Conservation (phyloP, 2,888 invertebrate species). For the Abrostola tripartita region DNA sequence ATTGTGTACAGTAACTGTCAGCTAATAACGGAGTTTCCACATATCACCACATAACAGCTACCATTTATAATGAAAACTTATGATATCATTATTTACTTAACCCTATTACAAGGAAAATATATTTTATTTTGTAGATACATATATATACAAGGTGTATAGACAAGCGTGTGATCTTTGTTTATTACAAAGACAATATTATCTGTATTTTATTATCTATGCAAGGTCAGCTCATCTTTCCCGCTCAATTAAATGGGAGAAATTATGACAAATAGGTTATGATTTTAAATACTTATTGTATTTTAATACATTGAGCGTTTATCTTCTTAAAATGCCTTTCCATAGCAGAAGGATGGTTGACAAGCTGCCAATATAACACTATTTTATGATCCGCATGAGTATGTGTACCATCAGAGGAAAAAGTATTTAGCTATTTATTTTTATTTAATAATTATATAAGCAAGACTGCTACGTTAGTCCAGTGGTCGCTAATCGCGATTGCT, state of each 20-base stretch:
- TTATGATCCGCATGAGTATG: too few relatives aligned
- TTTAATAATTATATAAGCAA: too few relatives aligned
- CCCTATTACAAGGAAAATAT: slow-evolving; percentile 16
- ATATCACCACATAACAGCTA: not conserved
- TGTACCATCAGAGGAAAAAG: too few relatives aligned
- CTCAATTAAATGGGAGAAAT: not conserved
- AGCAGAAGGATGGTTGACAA: too few relatives aligned
- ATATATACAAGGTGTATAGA: too few relatives aligned
- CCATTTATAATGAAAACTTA: slow-evolving; percentile 9
- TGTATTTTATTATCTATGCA: not conserved
- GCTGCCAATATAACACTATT: too few relatives aligned
- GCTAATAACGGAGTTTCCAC: too few relatives aligned
- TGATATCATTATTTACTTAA: slow-evolving; percentile 17
- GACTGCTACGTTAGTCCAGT: too few relatives aligned
- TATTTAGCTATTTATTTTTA: too few relatives aligned
- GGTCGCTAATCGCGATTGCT: too few relatives aligned
- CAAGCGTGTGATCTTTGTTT: not conserved
- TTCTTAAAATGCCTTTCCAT: too few relatives aligned
- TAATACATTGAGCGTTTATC: not conserved
- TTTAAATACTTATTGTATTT: not conserved
- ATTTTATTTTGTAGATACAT: slow-evolving; percentile 3
- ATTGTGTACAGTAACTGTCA: too few relatives aligned
- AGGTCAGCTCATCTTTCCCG: not conserved
- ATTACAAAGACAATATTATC: not conserved
- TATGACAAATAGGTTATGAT: slow-evolving; percentile 1